phyloP scores from a whole-genome alignment of 2,888 invertebrate species.

The Chalcis sispes region DNA sequence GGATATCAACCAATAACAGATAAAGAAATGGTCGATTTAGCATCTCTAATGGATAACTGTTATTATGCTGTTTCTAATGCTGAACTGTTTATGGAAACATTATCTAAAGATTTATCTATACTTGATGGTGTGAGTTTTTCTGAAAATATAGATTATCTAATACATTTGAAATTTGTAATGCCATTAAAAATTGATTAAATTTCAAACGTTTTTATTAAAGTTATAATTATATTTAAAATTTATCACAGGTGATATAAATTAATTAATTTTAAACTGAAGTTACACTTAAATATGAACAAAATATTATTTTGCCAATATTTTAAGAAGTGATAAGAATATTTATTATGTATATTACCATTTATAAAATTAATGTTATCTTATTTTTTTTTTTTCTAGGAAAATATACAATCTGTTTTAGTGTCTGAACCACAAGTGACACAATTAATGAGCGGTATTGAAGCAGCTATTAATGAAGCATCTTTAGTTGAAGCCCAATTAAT shows the following conservation, averaged over 20 bases:
- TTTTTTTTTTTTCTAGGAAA: constrained; percentile 78
- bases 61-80: constrained; percentile 94
- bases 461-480: constrained; percentile 86
- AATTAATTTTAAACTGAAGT: too few species aligned
- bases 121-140: constrained; percentile 84
- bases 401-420: constrained; percentile 94
- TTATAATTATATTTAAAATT: too few species aligned
- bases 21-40: constrained; percentile 90
- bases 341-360: too few species aligned
- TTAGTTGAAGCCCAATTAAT: constrained; percentile 85
- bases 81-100: constrained; percentile 85
- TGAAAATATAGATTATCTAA: background rate
- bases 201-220: too few species aligned
- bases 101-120: constrained; percentile 89
- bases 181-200: too few species aligned
- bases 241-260: too few species aligned
- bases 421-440: constrained; percentile 87
- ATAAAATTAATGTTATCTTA: too few species aligned
- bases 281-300: too few species aligned
- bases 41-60: constrained; percentile 88
- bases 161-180: too few species aligned
- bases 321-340: too few species aligned
- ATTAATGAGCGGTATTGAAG: constrained; percentile 88
- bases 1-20: constrained; percentile 89
- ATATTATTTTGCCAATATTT: too few species aligned